Evolutionary conservation across 2,113 vertebrate species (phyloP).

Genomic region (Ageneiosus marmoratus): DNA sequence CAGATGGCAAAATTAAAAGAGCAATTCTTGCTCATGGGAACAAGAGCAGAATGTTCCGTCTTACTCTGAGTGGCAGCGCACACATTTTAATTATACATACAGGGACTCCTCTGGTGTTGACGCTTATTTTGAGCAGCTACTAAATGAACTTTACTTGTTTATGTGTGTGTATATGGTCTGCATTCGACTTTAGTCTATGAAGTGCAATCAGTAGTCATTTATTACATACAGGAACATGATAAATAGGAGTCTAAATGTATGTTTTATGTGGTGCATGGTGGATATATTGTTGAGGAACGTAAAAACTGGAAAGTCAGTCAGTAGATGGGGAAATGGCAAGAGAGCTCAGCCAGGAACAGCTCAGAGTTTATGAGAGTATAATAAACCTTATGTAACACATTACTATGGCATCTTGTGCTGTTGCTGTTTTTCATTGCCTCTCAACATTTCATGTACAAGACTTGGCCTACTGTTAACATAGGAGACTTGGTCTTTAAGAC

Average conservation of each 20-base stretch:
- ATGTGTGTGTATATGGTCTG: background rate
- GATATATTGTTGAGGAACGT: background rate
- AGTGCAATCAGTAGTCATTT: conserved; percentile 38
- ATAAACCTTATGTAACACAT: conserved; percentile 6
- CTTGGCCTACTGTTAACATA: background rate
- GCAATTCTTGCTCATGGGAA: conserved; percentile 71
- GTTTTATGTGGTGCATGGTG: background rate
- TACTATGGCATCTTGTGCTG: background rate
- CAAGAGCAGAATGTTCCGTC: conserved; percentile 67
- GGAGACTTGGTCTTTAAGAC: background rate
- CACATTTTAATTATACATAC: conserved; percentile 75
- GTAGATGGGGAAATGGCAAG: background rate
- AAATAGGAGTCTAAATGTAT: background rate
- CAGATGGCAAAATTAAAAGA: conserved; percentile 75
- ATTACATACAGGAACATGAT: conserved; percentile 1
- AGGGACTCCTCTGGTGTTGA: conserved; percentile 63
- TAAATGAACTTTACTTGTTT: conserved; percentile 61
- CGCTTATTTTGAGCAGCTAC: conserved; percentile 70
- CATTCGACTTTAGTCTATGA: conserved; percentile 24
- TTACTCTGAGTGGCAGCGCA: conserved; percentile 60
- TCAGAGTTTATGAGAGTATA: conserved; percentile 3
- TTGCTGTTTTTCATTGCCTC: conserved; percentile 28
- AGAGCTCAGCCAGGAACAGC: background rate
- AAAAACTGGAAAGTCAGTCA: conserved; percentile 15
- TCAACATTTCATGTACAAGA: background rate